These are phyloP conservation scores for Tipula vernalis DNA, from an alignment of 2,888 invertebrate species.

Conservation along the genomic window DNA sequence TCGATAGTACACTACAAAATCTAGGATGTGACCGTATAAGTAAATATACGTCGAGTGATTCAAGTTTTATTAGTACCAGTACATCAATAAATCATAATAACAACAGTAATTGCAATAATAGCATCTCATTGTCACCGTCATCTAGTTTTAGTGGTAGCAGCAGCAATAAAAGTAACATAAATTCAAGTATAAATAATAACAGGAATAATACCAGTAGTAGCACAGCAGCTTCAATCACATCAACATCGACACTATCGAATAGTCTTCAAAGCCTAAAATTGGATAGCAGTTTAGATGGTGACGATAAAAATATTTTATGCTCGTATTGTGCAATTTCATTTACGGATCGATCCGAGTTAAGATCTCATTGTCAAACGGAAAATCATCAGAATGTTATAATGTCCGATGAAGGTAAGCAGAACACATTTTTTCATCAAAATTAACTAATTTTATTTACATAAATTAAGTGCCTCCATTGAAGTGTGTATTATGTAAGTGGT, in stretches of 20 bases:
- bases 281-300: background rate
- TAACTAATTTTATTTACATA: background rate
- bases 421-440: background rate
- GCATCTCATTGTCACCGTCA: slow-evolving; percentile 15
- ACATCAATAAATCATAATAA: slow-evolving; percentile 16
- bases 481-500: background rate
- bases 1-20: slow-evolving; percentile 37
- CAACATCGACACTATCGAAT: slow-evolving; percentile 16
- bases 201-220: background rate
- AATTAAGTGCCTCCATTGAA: background rate
- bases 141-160: slow-evolving; percentile 16
- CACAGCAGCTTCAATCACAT: background rate
- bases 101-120: slow-evolving; percentile 17
- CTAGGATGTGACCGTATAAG: slow-evolving; percentile 33
- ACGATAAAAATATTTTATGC: slow-evolving; percentile 33
- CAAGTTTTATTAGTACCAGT: slow-evolving; percentile 17
- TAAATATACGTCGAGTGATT: slow-evolving; percentile 32
- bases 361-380: slow-evolving; percentile 47
- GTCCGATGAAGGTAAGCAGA: slow-evolving; percentile 46
- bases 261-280: slow-evolving; percentile 16
- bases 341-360: slow-evolving; percentile 39
- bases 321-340: slow-evolving; percentile 46
- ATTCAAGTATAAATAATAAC: background rate
- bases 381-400: slow-evolving; percentile 51
- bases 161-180: slow-evolving; percentile 17